Evolutionary conservation across 2,113 vertebrate genomes (phyloP).

Genomic region (Trematomus loennbergii): DNA sequence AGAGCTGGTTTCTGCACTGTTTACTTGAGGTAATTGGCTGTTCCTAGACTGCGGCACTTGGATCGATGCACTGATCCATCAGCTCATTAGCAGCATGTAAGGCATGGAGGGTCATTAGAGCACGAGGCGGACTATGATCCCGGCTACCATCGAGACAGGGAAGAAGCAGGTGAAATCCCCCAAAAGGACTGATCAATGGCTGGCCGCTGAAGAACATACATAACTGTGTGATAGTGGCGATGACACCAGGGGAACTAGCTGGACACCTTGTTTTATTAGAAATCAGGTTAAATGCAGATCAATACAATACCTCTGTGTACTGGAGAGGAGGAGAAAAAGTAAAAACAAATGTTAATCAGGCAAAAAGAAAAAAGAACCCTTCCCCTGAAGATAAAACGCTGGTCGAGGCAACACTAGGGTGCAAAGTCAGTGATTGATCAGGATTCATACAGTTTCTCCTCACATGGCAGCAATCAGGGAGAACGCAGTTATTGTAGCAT

Average conservation of each 20-base stretch:
- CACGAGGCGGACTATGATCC: conserved; percentile 61
- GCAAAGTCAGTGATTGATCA: conserved; percentile 12
- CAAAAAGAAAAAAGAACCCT: conserved; percentile 27
- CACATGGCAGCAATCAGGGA: neutral
- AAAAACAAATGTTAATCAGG: conserved; percentile 62
- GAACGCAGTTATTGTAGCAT: neutral
- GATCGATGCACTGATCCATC: conserved; percentile 80
- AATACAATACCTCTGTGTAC: conserved; percentile 50
- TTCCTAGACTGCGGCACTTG: conserved; percentile 67
- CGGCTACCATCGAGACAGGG: conserved; percentile 51
- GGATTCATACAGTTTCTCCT: conserved; percentile 24
- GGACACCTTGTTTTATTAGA: conserved; percentile 72
- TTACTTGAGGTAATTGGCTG: conserved; percentile 80
- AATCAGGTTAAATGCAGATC: conserved; percentile 69
- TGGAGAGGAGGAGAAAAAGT: conserved; percentile 37
- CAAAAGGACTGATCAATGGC: conserved; percentile 67
- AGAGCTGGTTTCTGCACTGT: conserved; percentile 62
- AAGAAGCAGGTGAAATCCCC: conserved; percentile 51
- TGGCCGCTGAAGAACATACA: conserved; percentile 43
- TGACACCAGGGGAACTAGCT: conserved; percentile 51
- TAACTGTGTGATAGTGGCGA: conserved; percentile 41
- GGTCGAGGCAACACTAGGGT: conserved; percentile 2
- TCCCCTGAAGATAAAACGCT: conserved; percentile 31
- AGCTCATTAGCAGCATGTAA: conserved; percentile 79
- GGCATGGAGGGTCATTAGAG: conserved; percentile 70